These are phyloP conservation scores for Hydroisotoma schaefferi DNA, from an alignment of 2,888 invertebrate genomes.

Conservation along the genomic window DNA sequence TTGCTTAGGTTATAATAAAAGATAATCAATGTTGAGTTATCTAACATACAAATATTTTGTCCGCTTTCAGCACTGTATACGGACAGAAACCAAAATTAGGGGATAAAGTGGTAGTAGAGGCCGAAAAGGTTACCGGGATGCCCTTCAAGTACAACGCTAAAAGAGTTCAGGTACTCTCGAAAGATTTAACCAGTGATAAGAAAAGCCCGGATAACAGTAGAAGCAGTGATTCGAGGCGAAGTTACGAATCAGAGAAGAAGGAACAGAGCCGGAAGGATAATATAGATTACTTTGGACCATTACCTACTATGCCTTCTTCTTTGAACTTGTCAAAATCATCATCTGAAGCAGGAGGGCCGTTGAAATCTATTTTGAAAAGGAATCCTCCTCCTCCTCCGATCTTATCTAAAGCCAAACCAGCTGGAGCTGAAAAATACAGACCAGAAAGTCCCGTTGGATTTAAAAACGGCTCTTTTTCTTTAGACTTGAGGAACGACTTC, in stretches of 20 bases:
- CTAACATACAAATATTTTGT: slow-evolving; percentile 8
- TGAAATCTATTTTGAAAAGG: slow-evolving; percentile 35
- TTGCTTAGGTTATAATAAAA: no score
- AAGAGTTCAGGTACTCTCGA: slow-evolving; percentile 68
- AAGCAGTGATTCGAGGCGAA: background rate
- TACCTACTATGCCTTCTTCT: slow-evolving; percentile 24
- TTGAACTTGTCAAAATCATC: slow-evolving; percentile 11
- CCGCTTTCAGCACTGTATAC: slow-evolving; percentile 74
- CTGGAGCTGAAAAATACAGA: slow-evolving; percentile 3
- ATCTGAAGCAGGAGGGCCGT: background rate
- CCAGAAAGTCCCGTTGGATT: slow-evolving; percentile 16
- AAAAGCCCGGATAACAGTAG: background rate
- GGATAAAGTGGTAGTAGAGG: slow-evolving; percentile 89
- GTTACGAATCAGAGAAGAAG: background rate
- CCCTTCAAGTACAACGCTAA: slow-evolving; percentile 98
- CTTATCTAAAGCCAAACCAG: slow-evolving; percentile 16
- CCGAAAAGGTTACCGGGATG: slow-evolving; percentile 84
- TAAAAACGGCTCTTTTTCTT: slow-evolving; percentile 6
- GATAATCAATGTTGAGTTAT: background rate
- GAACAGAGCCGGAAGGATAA: background rate
- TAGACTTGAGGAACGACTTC: slow-evolving; percentile 20
- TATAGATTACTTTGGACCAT: slow-evolving; percentile 15
- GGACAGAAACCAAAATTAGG: slow-evolving; percentile 81
- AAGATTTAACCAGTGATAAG: slow-evolving; percentile 15
- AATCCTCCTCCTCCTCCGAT: slow-evolving; percentile 38